Evolutionary conservation across 1,140 invertebrate species (phyloP), one percentile per base, ranked within the genome.

Genomic region (Apis dorsata): DNA sequence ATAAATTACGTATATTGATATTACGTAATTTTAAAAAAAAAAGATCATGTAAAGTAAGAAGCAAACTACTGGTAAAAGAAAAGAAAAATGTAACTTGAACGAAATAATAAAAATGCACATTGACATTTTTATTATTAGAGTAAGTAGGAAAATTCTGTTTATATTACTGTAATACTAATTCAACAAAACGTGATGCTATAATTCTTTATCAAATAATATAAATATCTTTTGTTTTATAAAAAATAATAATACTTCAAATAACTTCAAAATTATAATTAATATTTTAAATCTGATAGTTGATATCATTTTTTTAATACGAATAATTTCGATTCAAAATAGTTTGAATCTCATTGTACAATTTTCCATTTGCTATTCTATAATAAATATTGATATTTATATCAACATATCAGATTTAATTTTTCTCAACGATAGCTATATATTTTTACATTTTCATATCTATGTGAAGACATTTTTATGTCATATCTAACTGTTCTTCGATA

Each of bases 341-440:
- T 5, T 28, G 70, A 28, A 71, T 71, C 17, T 17, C 4, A 15
- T 2, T 9, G 70, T 28, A 19, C 70, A 72, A 21, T 53, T 72
- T 55, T 28, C 24, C 10, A 28, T 71, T 28, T 15, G 24, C 51
- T 15, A 17, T 55, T 72, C 70, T 5, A 24, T 55, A 72, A 72
- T 55, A 72, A 72, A 72, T 24, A 72, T 72, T 5, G n/a, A 12
- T 17, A 28, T 10, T 17, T 17, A 28, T 55, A 28, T 72, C 51
- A 51, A 72, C 55, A 55, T 55, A 55, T 72, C 11, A 55, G 70
- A 72, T 55, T 24, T 55, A 72, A 72, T n/a, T 72, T 28, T 24
- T 55, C 24, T 51, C 49, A 28, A 5, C 2, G 28, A 10, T 24
- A 8, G 49, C 49, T 9, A 12, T 55, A 72, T 15, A 24, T 72